These are phyloP conservation scores for Frieseomelitta varia DNA, from an alignment of 1,140 invertebrate species.

Conservation along the genomic window DNA sequence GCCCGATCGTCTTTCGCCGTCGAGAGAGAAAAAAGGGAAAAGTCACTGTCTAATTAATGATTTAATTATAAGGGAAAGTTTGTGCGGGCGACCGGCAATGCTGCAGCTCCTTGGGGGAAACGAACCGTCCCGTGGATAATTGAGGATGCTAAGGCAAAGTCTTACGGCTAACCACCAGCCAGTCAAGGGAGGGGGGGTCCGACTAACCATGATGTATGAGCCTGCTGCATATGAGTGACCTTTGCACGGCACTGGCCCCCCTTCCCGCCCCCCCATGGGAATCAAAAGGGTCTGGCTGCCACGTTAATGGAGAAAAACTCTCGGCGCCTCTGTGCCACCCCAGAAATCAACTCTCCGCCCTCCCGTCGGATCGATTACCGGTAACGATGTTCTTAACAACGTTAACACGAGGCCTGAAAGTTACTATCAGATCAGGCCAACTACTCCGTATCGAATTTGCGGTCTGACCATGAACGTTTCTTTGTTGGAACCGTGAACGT, in stretches of 20 bases:
- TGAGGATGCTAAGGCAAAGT: constrained; percentile 73
- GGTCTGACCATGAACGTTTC: too few species aligned
- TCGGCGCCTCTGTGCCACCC: background rate
- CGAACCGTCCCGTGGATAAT: constrained; percentile 68
- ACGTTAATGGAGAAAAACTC: constrained; percentile 72
- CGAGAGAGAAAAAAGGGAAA: constrained; percentile 57
- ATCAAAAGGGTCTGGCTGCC: constrained; percentile 65
- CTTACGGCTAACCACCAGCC: constrained; percentile 66
- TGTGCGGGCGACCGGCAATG: constrained; percentile 60
- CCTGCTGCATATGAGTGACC: constrained; percentile 75
- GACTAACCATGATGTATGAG: constrained; percentile 77
- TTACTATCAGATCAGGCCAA: constrained; percentile 11
- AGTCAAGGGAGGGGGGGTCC: constrained; percentile 56
- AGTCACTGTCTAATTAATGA: constrained; percentile 72
- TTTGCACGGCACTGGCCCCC: constrained; percentile 65
- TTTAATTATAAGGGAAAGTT: constrained; percentile 77
- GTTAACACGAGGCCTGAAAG: constrained; percentile 52
- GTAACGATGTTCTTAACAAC: constrained; percentile 56
- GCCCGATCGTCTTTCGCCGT: constrained; percentile 36
- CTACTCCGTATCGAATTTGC: too few species aligned
- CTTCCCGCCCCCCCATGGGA: constrained; percentile 39
- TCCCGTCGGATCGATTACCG: constrained; percentile 56
- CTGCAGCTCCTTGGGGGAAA: constrained; percentile 57
- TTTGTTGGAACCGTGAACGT: too few species aligned
- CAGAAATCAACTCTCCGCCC: constrained; percentile 55